These are phyloP conservation scores for Apteryx mantelli DNA, from an alignment of 2,113 vertebrate genomes.

Conservation along the genomic window DNA sequence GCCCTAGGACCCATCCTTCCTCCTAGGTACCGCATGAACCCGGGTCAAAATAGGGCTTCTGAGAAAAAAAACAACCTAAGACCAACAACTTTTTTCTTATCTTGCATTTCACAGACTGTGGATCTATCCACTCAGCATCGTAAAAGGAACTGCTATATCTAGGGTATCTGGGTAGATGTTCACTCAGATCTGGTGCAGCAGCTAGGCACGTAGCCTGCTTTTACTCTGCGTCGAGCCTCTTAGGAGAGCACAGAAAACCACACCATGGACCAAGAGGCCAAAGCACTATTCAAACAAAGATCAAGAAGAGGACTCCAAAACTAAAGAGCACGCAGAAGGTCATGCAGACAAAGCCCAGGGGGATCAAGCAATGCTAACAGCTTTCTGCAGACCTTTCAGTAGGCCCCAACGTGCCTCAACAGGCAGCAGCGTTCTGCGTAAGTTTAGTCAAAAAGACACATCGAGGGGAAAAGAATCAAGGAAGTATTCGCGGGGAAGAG, in stretches of 20 bases:
- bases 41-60: not conserved
- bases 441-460: not conserved
- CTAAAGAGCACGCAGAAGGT: not conserved
- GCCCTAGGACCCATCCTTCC: not conserved
- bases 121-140: not conserved
- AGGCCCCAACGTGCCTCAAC: not conserved
- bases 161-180: not conserved
- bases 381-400: not conserved
- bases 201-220: no score
- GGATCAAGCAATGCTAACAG: not conserved
- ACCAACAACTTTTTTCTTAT: not conserved
- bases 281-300: constrained; percentile 21
- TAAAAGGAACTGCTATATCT: not conserved
- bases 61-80: not conserved
- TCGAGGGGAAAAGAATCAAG: not conserved
- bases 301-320: not conserved
- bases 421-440: not conserved
- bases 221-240: not conserved
- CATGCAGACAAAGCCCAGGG: not conserved
- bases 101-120: not conserved
- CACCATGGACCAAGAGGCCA: not conserved
- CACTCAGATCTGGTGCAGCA: not conserved
- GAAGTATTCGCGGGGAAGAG: not conserved
- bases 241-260: not conserved
- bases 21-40: not conserved